phyloP scores from a whole-genome alignment of 2,888 invertebrate genomes.

The Parnassius glacialis region DNA sequence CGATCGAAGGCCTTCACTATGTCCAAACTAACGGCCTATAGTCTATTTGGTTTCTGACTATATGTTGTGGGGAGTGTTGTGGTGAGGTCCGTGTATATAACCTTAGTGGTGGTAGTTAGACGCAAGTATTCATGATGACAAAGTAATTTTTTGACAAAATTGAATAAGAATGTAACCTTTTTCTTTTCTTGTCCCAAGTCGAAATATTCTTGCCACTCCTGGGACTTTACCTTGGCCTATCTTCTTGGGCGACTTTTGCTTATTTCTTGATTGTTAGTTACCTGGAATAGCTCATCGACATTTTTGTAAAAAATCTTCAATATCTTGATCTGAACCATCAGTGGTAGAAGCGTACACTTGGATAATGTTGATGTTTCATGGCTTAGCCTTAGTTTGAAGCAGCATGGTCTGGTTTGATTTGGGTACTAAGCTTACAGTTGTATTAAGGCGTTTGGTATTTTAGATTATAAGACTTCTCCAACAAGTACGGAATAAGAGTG shows the following conservation, averaged over 20 bases:
- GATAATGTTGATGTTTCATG: conserved; percentile 15
- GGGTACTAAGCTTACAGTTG: neutral
- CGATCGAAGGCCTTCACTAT: no score
- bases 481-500: no score
- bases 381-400: conserved; percentile 6
- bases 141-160: conserved; percentile 24
- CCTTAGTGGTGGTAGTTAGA: conserved; percentile 6
- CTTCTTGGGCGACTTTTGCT: conserved; percentile 17
- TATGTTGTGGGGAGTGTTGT: conserved; percentile 16
- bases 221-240: conserved; percentile 8
- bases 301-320: neutral
- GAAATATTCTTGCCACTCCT: conserved; percentile 10
- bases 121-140: conserved; percentile 18
- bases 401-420: conserved; percentile 11
- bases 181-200: conserved; percentile 19
- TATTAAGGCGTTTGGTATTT: neutral
- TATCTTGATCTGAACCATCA: neutral
- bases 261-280: conserved; percentile 4
- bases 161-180: conserved; percentile 21
- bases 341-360: neutral
- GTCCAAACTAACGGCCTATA: no score
- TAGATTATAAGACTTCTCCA: no score
- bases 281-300: neutral
- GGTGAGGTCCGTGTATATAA: conserved; percentile 28
- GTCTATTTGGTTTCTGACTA: conserved; percentile 29